These are phyloP conservation scores for Myanophis thanlyinensis DNA, from an alignment of 2,113 vertebrate genomes.

Conservation along the genomic window DNA sequence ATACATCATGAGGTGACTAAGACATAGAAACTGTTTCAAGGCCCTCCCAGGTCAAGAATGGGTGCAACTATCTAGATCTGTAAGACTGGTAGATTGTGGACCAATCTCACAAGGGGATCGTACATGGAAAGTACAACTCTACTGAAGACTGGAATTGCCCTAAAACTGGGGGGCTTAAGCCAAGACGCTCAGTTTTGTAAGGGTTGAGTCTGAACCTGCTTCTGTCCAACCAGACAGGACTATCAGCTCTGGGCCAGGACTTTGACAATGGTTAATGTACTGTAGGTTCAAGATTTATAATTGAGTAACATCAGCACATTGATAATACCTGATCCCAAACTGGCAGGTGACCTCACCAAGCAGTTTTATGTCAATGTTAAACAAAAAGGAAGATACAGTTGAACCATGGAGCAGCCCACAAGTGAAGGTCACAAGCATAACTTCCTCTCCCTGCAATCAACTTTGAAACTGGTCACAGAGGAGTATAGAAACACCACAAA, in stretches of 20 bases:
- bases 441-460: not conserved
- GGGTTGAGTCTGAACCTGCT: not conserved
- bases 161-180: not conserved
- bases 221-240: not conserved
- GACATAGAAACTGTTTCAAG: not conserved
- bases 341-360: not conserved
- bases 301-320: not conserved
- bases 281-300: not conserved
- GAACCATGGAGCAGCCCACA: not conserved
- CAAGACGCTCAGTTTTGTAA: not conserved
- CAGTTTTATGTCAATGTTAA: not conserved
- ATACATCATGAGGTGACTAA: not conserved
- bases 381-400: not conserved
- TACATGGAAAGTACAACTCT: not conserved
- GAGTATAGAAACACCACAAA: not conserved
- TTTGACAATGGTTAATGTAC: not conserved
- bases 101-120: not conserved
- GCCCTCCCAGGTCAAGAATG: not conserved
- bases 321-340: not conserved
- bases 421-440: not conserved
- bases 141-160: not conserved
- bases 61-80: not conserved
- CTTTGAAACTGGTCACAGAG: not conserved
- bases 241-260: not conserved
- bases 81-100: not conserved